These are phyloP conservation scores for Cyclargus thomasi DNA, from an alignment of 1,140 invertebrate genomes.

Conservation along the genomic window DNA sequence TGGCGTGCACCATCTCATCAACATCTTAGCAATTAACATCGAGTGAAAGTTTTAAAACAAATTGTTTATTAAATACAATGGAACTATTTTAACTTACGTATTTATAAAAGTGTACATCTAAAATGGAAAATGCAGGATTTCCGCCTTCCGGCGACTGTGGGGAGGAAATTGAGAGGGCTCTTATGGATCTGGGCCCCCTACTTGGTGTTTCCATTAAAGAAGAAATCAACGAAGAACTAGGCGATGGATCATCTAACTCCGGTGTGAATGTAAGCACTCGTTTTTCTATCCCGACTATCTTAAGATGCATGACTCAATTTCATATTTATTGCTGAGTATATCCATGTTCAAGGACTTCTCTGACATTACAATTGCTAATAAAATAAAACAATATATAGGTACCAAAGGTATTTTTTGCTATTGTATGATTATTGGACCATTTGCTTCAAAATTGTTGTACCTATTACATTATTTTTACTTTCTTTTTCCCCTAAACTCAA, in stretches of 20 bases:
- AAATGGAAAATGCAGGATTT: constrained; percentile 60
- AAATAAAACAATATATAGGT: no score
- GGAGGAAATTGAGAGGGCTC: constrained; percentile 65
- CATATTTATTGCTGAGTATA: not conserved
- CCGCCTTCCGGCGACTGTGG: constrained; percentile 53
- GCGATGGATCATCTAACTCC: constrained; percentile 28
- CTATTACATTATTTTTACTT: no score
- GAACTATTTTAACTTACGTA: constrained; percentile 33
- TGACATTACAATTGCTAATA: no score
- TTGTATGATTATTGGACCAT: no score
- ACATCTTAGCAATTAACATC: constrained; percentile 32
- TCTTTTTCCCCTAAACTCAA: no score
- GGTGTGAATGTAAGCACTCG: constrained; percentile 31
- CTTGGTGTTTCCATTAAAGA: constrained; percentile 69
- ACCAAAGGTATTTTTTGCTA: no score
- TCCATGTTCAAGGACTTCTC: no score
- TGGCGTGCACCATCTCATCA: constrained; percentile 54
- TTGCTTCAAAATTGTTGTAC: no score
- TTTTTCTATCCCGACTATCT: not conserved
- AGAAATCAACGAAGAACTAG: constrained; percentile 56
- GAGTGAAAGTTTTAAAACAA: constrained; percentile 57
- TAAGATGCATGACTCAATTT: no score
- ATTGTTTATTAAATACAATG: constrained; percentile 29
- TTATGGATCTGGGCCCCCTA: constrained; percentile 67
- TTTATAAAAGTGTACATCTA: constrained; percentile 22